Base-by-base conservation (phyloP, 2,113 vertebrate species). In the Vulpes vulpes region DNA sequence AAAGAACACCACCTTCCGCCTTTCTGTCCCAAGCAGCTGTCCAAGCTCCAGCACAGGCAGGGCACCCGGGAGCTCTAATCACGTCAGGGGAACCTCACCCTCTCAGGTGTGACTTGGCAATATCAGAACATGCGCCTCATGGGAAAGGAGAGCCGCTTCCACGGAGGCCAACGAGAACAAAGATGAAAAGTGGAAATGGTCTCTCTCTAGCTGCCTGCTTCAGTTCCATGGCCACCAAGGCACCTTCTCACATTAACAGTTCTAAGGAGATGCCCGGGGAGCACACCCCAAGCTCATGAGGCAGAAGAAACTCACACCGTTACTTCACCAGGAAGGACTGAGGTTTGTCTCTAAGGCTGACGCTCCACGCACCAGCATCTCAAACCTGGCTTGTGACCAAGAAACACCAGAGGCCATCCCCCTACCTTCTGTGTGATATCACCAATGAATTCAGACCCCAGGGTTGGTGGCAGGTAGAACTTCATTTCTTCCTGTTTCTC, bases 351-450 rank as follows among this genome's bases (percentile, higher is more conserved):
- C 1, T 43, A 16, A 51, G 43, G 35, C 22, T 20, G 51, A 49
- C 2, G 2, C 1, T 49, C 55, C 6, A 43, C 6, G 43, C 43
- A 43, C 49, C 10, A 49, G 35, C 5, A 49, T 2, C 10, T 3
- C 0, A 8, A 10, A 53, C 51, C 67, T 55, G 78, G 22, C 57
- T 1, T n/a, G 64, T 32, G 55, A 38, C 2, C 30, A 1, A 3
- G 15, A 7, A 23, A 8, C 35, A 71, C 32, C 30, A 14, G n/a
- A 51, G 59, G 89, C 64, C 81, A 32, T 20, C 59, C 43, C 11
- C 94, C 60, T 95, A 99, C 99, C 99, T 99, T 99, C 97, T 99
- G 99, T 32, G 99, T 99, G 25, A 99, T 49, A 49, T 99, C 99
- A 25, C 99, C 98, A 97, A 99, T 98, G 89, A 99, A 99, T 97